Evolutionary conservation across 2,797 vertebrate genomes (phyloP).

Genomic region (Malacoraja senta): DNA sequence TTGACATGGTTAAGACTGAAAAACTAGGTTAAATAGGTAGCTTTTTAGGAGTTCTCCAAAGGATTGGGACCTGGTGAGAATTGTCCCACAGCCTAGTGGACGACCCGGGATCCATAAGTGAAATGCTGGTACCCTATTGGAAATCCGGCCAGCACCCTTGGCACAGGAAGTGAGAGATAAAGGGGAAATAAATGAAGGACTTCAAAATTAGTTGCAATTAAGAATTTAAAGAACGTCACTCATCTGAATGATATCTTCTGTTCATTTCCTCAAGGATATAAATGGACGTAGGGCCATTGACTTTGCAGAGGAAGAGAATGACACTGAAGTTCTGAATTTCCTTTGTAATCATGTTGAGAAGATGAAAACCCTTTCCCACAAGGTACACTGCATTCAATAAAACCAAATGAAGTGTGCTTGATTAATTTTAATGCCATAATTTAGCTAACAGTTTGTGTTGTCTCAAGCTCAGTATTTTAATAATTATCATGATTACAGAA

Average conservation of each 20-base stretch:
- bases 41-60: background rate
- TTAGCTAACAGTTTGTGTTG: background rate
- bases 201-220: no score
- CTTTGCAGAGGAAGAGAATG: slow-evolving; percentile 37
- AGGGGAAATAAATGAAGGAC: background rate
- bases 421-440: background rate
- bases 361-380: background rate
- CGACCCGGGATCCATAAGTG: background rate
- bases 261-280: slow-evolving; percentile 35
- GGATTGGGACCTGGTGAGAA: background rate
- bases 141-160: no score
- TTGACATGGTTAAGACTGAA: background rate
- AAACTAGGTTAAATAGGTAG: no score
- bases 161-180: no score
- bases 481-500: background rate
- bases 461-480: background rate
- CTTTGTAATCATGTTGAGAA: slow-evolving; percentile 27
- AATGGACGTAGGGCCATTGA: rapidly evolving
- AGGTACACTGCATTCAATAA: slow-evolving; percentile 43
- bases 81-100: background rate
- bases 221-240: background rate
- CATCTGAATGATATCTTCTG: background rate
- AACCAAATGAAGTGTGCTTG: background rate
- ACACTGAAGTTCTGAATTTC: slow-evolving; percentile 45
- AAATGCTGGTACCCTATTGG: no score